Evolutionary conservation across 2,888 invertebrate species (phyloP).

Genomic region (Nipponacmea schrenckii): DNA sequence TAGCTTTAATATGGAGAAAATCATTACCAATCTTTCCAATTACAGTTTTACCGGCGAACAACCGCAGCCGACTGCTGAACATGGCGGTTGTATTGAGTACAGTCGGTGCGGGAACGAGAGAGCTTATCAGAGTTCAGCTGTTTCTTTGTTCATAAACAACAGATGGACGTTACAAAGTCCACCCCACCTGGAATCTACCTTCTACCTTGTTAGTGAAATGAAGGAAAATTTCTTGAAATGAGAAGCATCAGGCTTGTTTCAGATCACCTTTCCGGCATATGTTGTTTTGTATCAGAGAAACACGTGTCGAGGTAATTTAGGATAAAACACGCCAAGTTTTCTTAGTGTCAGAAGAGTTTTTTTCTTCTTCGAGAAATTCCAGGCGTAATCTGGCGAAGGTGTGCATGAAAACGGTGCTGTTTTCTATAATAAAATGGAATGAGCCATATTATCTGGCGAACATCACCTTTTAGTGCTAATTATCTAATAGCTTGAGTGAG

Average conservation of each 20-base stretch:
- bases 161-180: slow-evolving; percentile 16
- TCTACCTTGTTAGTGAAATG: slow-evolving; percentile 1
- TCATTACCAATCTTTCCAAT: background rate
- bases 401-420: too few species aligned
- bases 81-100: background rate
- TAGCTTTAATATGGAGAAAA: background rate
- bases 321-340: background rate
- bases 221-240: slow-evolving; percentile 3
- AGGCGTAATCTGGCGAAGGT: too few species aligned
- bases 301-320: background rate
- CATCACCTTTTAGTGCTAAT: too few species aligned
- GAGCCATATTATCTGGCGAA: too few species aligned
- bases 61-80: background rate
- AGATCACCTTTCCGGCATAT: background rate
- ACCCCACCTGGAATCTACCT: slow-evolving; percentile 1
- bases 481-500: too few species aligned
- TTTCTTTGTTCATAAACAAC: slow-evolving; percentile 18
- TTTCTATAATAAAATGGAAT: too few species aligned
- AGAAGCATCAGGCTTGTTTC: background rate
- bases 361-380: too few species aligned
- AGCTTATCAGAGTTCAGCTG: slow-evolving; percentile 11
- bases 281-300: slow-evolving; percentile 12
- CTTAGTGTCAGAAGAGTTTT: too few species aligned
- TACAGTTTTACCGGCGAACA: background rate
- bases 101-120: slow-evolving; percentile 15